Base-by-base conservation (phyloP, 1,140 invertebrate genomes). In the Drosophila burlai region DNA sequence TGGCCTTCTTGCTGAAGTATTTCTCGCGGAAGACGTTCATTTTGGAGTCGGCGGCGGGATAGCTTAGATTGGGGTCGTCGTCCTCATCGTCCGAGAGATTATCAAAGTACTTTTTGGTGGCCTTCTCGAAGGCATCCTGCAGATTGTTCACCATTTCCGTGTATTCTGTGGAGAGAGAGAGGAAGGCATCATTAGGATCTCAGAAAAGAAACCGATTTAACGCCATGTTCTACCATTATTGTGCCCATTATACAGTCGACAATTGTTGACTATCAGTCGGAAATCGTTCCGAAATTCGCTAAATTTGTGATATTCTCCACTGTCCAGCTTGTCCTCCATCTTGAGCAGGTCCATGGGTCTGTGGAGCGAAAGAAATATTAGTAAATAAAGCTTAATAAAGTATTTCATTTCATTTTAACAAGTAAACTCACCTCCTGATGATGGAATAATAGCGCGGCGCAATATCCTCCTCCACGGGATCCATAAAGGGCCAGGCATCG, bases 401-500 rank as follows among this genome's bases (percentile, higher is more conserved):
- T 38, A 18, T 3, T 18, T 18, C 34, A 36, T 45, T 11, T 11
- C 13, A 21, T 18, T 6, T 45, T 2, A 13, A 11, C 5, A 46
- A 21, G 10, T 4, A 16, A 49, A 79, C 75, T 55, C 16, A 93
- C 92, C 92, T 94, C 63, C 95, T 94, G 73, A 96, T 96, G 6
- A 96, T 95, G 3, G 95, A 95, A 87, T 97, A 96, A 92, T 98
- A 98, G 92, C 97, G 97, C 2, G 98, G 98, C 2, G 97, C 97
- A 92, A 97, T 97, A 83, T 97, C 96, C 92, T 98, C 97, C 63
- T 98, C 97, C 1, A 99, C 97, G 5, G 97, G 96, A 92, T 98
- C 97, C 80, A 96, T 94, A 93, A 98, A 98, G 3, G 97, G 97
- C 97, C 97, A 98, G 4, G 97, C 97, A 93, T 98, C 97, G 71